These are phyloP conservation scores for Philereme transversata DNA, from an alignment of 2,888 invertebrate genomes.

Conservation along the genomic window DNA sequence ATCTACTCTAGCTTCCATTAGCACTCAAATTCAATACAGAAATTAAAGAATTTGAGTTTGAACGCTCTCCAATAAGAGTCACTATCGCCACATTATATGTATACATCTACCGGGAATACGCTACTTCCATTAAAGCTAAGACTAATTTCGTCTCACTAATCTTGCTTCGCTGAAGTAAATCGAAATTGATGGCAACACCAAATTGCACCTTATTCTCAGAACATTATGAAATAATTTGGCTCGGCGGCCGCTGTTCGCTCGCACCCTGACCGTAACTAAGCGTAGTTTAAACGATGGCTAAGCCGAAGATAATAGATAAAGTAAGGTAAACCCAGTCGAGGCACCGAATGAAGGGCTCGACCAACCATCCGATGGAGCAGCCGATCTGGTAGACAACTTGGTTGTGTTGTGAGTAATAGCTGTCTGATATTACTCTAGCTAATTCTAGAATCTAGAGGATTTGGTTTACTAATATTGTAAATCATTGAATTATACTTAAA, in stretches of 20 bases:
- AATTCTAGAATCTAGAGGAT: too few relatives aligned
- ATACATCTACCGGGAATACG: conserved; percentile 20
- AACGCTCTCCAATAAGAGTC: conserved; percentile 10
- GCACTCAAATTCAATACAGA: too few relatives aligned
- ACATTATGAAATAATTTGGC: conserved; percentile 22
- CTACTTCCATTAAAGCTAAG: conserved; percentile 27
- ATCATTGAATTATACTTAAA: too few relatives aligned
- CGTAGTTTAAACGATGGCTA: conserved; percentile 36
- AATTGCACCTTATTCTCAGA: conserved; percentile 23
- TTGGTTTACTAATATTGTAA: too few relatives aligned
- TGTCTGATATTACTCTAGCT: too few relatives aligned
- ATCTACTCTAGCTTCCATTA: too few relatives aligned
- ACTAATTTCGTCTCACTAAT: conserved; percentile 34
- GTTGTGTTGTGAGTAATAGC: background rate
- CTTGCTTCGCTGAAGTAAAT: conserved; percentile 29
- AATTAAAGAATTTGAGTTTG: background rate
- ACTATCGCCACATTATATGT: conserved; percentile 11
- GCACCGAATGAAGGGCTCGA: conserved; percentile 10
- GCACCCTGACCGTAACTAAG: conserved; percentile 34
- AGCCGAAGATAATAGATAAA: conserved; percentile 43
- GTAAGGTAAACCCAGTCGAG: conserved; percentile 35
- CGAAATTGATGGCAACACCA: conserved; percentile 23
- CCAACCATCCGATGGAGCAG: conserved; percentile 4
- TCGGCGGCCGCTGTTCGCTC: conserved; percentile 16
- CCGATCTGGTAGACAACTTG: background rate